Evolutionary conservation across 2,113 vertebrate species (phyloP), one percentile per base, ranked within the genome.

Genomic region (Bubo bubo): DNA sequence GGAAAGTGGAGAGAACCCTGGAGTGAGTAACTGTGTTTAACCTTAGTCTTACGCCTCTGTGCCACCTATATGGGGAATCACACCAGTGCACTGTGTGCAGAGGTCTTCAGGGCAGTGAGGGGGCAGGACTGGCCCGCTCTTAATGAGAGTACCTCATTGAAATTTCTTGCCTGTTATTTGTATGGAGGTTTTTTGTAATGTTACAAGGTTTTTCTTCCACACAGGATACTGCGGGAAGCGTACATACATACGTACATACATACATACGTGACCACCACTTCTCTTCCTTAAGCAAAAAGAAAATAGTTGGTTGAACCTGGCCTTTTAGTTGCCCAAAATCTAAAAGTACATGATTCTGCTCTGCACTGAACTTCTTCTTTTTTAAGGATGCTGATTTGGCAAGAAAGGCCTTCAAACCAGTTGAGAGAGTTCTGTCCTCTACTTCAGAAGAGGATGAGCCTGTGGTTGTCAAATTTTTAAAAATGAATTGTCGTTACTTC

Each of bases 401-500:
- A 96, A 98, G 98, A 97, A 98, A 96, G 92, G 98, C 98, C 68
- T 98, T 98, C 53, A 99, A 97, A 75, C 98, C 98, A 15, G 96
- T 99, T 43, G 98, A 98, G 21, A 98, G 99, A 63, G 98, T 99
- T 60, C 97, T 98, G n/a, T 99, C 99, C 10, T 99, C 99, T 9
- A 98, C 98, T 66, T 99, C 99, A 4, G 99, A 99, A 96, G 98
- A 99, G 64, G 98, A 99, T 59, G 99, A 99, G 87, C 99, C 99
- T 2, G 97, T 98, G 13, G 98, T 99, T 5, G 99, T 99, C 60
- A 99, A 99, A 96, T 99, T 99, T 97, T 98, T 99, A 93, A 99
- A 99, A 98, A 99, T 99, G 99, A 99, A 99, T 97, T 99, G 99
- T 97, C 99, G 99, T 55, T 99, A 99, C 92, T 99, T 99, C 98